Base-by-base conservation (phyloP, 2,888 invertebrate species). In the Rhynchonema sp. region DNA sequence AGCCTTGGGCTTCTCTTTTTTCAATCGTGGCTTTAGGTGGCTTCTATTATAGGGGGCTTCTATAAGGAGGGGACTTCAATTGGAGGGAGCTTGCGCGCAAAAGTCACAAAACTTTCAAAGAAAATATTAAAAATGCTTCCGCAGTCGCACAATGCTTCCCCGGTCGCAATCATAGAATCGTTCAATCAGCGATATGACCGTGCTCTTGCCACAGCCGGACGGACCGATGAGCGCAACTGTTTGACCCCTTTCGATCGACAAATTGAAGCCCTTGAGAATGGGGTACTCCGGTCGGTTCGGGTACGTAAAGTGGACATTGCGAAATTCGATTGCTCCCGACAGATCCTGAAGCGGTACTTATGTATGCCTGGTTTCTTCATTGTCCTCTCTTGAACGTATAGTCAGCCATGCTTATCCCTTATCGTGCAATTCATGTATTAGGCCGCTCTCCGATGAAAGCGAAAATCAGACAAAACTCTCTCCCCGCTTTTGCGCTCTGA, bases 291-390 rank as follows among this genome's bases (percentile, higher is more conserved):
- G 70, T 30, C 76, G 67, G 2, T 71, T 72, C 1, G 76, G 76
- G 63, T 77, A 76, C 60, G 66, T 65, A 65, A 77, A 76, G 46
- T 67, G 64, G 2, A 76, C 69, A 56, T 73, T 69, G 30, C 69
- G 65, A 2, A 76, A 66, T 20, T 69, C 65, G 22, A 76, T 68
- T 23, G 68, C 64, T n/a, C 76, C 76, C 2, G 63, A 65, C 20
- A 73, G 57, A 9, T 66, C 67, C 69, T 69, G 60, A n/a, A n/a
- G n/a, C n/a, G n/a, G n/a, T n/a, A n/a, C n/a, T n/a, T n/a, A n/a
- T n/a, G n/a, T n/a, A n/a, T n/a, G n/a, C n/a, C n/a, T n/a, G n/a
- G n/a, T n/a, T n/a, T n/a, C n/a, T n/a, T n/a, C n/a, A n/a, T n/a
- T n/a, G n/a, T n/a, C n/a, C n/a, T n/a, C n/a, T n/a, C n/a, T n/a